Conservation (phyloP, 2,888 invertebrate species). For the Drosophila diplacantha region DNA sequence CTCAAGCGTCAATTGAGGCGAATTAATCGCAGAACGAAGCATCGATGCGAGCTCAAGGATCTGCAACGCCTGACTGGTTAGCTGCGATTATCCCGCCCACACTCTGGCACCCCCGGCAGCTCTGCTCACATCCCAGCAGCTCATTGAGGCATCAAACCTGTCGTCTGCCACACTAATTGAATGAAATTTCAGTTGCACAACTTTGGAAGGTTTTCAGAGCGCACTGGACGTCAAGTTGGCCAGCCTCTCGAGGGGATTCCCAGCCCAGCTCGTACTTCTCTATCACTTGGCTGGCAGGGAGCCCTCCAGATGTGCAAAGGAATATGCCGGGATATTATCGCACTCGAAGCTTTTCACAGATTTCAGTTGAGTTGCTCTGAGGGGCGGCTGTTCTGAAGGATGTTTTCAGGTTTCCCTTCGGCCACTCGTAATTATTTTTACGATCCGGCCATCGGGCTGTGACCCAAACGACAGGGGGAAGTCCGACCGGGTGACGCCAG, state of each 20-base stretch:
- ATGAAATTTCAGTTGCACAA: constrained; percentile 40
- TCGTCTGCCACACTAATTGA: constrained; percentile 34
- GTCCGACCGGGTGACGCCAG: neutral
- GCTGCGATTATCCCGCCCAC: neutral
- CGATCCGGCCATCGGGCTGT: constrained; percentile 8
- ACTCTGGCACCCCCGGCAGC: too few relatives aligned
- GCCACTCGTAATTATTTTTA: constrained; percentile 22
- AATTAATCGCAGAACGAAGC: constrained; percentile 12
- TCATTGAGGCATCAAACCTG: constrained; percentile 31
- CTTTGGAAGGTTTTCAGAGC: constrained; percentile 13
- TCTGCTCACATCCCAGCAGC: constrained; percentile 9
- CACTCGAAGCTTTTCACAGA: constrained; percentile 25
- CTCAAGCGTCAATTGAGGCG: constrained; percentile 6
- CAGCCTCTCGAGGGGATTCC: constrained; percentile 2
- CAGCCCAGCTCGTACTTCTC: neutral
- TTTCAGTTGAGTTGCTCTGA: constrained; percentile 6
- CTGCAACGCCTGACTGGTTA: constrained; percentile 7
- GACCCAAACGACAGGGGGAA: neutral
- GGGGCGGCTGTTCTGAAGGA: constrained; percentile 10
- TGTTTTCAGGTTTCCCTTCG: constrained; percentile 22
- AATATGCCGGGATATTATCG: constrained; percentile 21
- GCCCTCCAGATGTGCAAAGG: constrained; percentile 27
- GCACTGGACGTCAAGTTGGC: neutral
- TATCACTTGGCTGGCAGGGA: constrained; percentile 2
- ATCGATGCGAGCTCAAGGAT: constrained; percentile 2